These are phyloP conservation scores for Cyphomyrus discorhynchus DNA, from an alignment of 2,113 vertebrate genomes.

Conservation along the genomic window DNA sequence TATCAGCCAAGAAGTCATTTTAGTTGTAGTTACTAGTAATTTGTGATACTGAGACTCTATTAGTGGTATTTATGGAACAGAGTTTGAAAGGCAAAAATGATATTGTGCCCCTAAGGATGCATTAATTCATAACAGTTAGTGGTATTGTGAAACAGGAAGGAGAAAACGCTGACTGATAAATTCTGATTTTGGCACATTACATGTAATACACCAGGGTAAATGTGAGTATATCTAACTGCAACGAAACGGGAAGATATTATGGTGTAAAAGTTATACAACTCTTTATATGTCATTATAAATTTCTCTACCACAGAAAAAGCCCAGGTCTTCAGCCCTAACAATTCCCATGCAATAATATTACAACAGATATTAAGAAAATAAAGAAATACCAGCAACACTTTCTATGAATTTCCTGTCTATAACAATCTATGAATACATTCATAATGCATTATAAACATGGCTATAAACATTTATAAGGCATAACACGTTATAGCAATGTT, in stretches of 20 bases:
- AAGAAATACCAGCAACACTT: not conserved
- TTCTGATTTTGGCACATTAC: constrained; percentile 50
- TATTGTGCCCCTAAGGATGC: constrained; percentile 48
- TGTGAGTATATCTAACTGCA: constrained; percentile 59
- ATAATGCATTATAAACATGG: not conserved
- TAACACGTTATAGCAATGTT: not conserved
- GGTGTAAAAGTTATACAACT: not conserved
- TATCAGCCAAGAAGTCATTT: constrained; percentile 54
- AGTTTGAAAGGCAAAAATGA: constrained; percentile 62
- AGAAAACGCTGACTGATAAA: constrained; percentile 59
- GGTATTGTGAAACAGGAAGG: constrained; percentile 47
- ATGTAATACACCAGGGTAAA: constrained; percentile 56
- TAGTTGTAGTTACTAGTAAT: constrained; percentile 61
- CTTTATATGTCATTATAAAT: not conserved
- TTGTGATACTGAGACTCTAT: constrained; percentile 56
- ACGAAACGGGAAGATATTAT: not conserved
- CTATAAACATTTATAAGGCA: not conserved
- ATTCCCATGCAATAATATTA: not conserved
- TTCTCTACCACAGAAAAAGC: not conserved
- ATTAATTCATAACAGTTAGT: constrained; percentile 60
- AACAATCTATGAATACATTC: not conserved
- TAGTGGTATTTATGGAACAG: constrained; percentile 69
- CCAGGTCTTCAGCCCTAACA: not conserved
- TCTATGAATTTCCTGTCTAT: not conserved
- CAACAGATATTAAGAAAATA: not conserved